phyloP scores from a whole-genome alignment of 2,888 invertebrate species.

The Harmothoe impar region DNA sequence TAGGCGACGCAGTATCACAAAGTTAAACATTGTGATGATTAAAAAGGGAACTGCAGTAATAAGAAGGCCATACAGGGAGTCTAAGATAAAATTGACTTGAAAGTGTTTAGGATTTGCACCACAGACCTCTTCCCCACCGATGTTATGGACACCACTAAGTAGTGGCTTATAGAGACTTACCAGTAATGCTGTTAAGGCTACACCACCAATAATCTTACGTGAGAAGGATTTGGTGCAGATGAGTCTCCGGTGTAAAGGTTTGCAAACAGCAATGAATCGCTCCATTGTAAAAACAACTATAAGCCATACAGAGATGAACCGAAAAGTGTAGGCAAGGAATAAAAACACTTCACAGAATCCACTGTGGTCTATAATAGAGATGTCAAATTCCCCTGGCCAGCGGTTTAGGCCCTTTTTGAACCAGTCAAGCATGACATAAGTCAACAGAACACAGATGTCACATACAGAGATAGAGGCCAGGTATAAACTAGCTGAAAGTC shows the following conservation, averaged over 20 bases:
- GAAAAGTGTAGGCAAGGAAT: conserved; percentile 86
- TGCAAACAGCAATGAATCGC: conserved; percentile 78
- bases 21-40: conserved; percentile 73
- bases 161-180: conserved; percentile 77
- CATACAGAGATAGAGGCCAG: conserved; percentile 91
- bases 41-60: conserved; percentile 69
- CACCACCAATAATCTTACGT: conserved; percentile 73
- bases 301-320: conserved; percentile 81
- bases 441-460: conserved; percentile 88
- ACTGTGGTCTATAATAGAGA: conserved; percentile 77
- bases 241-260: conserved; percentile 75
- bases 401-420: conserved; percentile 76
- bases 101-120: conserved; percentile 72
- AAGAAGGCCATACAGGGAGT: conserved; percentile 76
- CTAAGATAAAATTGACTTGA: conserved; percentile 76
- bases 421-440: conserved; percentile 84
- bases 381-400: conserved; percentile 69
- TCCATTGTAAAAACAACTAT: conserved; percentile 80
- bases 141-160: conserved; percentile 71
- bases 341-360: conserved; percentile 89
- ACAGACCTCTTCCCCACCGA: conserved; percentile 69
- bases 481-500: conserved; percentile 89
- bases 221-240: conserved; percentile 77
- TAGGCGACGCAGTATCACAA: conserved; percentile 77
- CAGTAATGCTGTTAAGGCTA: conserved; percentile 72